These are phyloP conservation scores for Polymixis lichenea DNA, from an alignment of 2,888 invertebrate genomes.

Conservation along the genomic window DNA sequence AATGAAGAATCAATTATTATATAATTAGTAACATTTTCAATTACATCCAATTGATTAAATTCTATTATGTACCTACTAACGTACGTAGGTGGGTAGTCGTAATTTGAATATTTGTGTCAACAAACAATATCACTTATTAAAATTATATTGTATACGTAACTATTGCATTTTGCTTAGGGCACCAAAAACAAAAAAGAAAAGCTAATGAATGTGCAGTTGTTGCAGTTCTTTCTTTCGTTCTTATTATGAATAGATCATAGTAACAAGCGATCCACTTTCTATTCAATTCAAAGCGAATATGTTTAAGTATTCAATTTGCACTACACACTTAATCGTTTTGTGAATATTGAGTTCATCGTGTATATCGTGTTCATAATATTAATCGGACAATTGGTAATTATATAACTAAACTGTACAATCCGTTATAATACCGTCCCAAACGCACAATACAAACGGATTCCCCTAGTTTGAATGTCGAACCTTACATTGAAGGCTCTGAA, in stretches of 20 bases:
- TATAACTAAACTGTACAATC: not conserved
- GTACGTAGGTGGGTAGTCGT: too few species aligned
- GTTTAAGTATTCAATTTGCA: not conserved
- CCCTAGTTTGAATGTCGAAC: slow-evolving; percentile 1
- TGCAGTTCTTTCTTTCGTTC: too few species aligned
- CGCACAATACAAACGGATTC: slow-evolving; percentile 12
- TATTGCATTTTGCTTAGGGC: too few species aligned
- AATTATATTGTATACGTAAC: too few species aligned
- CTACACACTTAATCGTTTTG: not conserved
- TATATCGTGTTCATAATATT: not conserved
- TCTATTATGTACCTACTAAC: too few species aligned
- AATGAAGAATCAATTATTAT: too few species aligned
- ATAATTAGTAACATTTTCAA: too few species aligned
- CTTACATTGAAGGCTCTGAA: slow-evolving; percentile 6
- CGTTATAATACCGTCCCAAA: not conserved
- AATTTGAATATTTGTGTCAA: too few species aligned
- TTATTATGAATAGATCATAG: not conserved
- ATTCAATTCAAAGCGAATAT: not conserved
- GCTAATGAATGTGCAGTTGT: too few species aligned
- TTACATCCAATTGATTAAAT: too few species aligned
- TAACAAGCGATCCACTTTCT: not conserved
- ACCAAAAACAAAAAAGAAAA: too few species aligned
- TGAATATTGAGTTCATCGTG: not conserved
- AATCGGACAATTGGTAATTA: slow-evolving; percentile 4
- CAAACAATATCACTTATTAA: too few species aligned